Evolutionary conservation across 2,113 vertebrate species (phyloP).

Genomic region (Phyllostomus discolor): DNA sequence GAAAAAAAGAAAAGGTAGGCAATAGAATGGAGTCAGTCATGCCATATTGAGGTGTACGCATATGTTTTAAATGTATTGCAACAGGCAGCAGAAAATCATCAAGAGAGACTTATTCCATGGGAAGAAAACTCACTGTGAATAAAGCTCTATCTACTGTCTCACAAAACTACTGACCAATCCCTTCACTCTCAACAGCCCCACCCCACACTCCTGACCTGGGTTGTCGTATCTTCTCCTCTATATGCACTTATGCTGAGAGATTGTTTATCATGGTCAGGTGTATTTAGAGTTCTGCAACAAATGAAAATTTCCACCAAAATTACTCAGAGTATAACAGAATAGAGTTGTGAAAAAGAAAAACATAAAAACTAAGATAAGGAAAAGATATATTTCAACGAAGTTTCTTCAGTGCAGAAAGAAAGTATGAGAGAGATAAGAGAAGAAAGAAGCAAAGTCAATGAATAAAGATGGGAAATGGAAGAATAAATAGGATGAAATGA

Average conservation of each 20-base stretch:
- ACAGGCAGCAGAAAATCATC: not conserved
- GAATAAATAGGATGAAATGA: not conserved
- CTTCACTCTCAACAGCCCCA: not conserved
- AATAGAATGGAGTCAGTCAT: not conserved
- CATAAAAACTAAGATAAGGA: constrained; percentile 61
- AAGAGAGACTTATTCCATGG: not conserved
- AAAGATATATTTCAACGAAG: constrained; percentile 58
- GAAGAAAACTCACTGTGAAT: not conserved
- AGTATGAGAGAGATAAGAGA: constrained; percentile 31
- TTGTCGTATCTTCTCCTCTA: not conserved
- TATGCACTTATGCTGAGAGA: not conserved
- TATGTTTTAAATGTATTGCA: not conserved
- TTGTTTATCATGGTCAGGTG: not conserved
- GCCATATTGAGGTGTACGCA: not conserved
- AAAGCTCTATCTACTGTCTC: not conserved
- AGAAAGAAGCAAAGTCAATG: not conserved
- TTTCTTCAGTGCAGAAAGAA: constrained; percentile 39
- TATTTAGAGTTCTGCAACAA: not conserved
- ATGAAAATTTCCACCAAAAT: constrained; percentile 37
- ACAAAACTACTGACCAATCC: not conserved
- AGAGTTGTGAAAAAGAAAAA: constrained; percentile 39
- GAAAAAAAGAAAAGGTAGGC: not conserved
- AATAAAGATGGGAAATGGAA: not conserved
- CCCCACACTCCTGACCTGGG: no score
- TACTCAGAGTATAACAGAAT: constrained; percentile 45